phyloP scores from a whole-genome alignment of 2,888 invertebrate genomes.

The Agriotes lineatus region DNA sequence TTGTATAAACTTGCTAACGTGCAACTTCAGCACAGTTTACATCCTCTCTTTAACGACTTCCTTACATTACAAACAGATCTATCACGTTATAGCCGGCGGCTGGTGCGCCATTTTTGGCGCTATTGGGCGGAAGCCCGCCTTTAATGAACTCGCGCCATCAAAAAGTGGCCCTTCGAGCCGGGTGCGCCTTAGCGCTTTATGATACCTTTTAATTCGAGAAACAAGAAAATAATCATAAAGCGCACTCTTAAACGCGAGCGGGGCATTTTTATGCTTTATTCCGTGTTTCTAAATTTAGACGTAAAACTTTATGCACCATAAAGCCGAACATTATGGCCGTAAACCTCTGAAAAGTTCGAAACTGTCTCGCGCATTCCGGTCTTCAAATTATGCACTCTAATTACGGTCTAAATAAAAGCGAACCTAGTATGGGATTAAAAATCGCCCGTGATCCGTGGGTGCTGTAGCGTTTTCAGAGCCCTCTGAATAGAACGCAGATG shows the following conservation, averaged over 20 bases:
- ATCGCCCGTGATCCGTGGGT: too few relatives aligned
- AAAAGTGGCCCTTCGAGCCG: not conserved
- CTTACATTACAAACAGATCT: constrained; percentile 39
- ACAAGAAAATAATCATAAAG: constrained; percentile 32
- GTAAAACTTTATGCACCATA: constrained; percentile 45
- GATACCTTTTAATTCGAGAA: constrained; percentile 17
- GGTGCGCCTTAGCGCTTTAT: constrained; percentile 6
- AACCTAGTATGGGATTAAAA: too few relatives aligned
- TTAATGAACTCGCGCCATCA: not conserved
- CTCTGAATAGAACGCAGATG: not conserved
- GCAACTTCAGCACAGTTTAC: constrained; percentile 28
- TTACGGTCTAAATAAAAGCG: not conserved
- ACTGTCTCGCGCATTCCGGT: constrained; percentile 19
- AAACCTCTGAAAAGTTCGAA: constrained; percentile 41
- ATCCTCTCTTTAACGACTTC: constrained; percentile 41
- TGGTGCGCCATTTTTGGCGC: constrained; percentile 10
- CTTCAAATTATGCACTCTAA: constrained; percentile 21
- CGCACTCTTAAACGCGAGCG: constrained; percentile 30
- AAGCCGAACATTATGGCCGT: constrained; percentile 43
- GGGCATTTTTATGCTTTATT: constrained; percentile 36
- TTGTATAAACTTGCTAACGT: constrained; percentile 31
- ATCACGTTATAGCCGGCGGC: constrained; percentile 25
- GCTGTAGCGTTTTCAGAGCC: too few relatives aligned
- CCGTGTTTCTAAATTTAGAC: constrained; percentile 46
- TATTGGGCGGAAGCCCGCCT: not conserved